Evolutionary conservation across 2,888 invertebrate genomes (phyloP).

Genomic region (Stomorhina lunata): DNA sequence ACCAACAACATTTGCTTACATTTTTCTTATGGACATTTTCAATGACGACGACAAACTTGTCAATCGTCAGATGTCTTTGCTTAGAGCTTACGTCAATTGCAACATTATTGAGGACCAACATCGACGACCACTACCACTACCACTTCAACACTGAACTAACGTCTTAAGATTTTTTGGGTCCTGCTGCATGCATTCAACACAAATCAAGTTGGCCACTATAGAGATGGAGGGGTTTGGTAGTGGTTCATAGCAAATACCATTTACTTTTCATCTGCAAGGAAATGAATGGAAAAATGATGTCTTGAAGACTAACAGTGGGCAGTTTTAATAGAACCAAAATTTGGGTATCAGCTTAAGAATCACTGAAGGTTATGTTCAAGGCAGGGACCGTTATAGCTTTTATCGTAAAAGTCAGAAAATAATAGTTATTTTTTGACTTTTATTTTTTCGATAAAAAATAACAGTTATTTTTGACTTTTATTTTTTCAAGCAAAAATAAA

Average conservation of each 20-base stretch:
- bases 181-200: conserved; percentile 26
- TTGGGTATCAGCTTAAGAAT: no score
- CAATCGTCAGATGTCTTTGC: conserved; percentile 64
- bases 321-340: background rate
- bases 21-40: conserved; percentile 47
- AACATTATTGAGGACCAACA: conserved; percentile 58
- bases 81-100: conserved; percentile 63
- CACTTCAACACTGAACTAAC: background rate
- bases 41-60: conserved; percentile 63
- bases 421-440: no score
- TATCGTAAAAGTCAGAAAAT: no score
- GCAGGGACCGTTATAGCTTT: no score
- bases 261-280: conserved; percentile 4
- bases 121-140: conserved; percentile 2
- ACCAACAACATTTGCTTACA: conserved; percentile 40
- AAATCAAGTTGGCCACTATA: conserved; percentile 29
- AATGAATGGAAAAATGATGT: conserved; percentile 24
- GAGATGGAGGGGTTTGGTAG: background rate
- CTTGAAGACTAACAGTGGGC: conserved; percentile 39
- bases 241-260: conserved; percentile 34
- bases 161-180: conserved; percentile 32
- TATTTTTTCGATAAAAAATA: no score
- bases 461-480: no score
- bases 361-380: no score
- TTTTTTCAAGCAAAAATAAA: no score